Evolutionary conservation across 2,113 vertebrate genomes (phyloP).

Genomic region (Cepphus grylle): DNA sequence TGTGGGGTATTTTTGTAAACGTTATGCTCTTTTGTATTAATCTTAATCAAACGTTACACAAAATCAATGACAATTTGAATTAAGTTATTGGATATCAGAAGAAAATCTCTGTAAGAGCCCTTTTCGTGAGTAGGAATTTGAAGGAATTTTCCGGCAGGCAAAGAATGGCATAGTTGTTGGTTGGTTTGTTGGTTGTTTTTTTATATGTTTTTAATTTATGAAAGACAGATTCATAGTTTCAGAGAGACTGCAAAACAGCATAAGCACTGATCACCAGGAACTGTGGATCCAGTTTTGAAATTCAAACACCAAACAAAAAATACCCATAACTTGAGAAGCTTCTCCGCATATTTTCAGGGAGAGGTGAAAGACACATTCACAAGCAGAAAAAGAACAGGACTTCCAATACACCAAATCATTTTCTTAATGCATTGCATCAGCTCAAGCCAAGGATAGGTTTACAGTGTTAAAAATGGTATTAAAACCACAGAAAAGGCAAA

Average conservation of each 20-base stretch:
- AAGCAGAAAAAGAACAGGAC: neutral
- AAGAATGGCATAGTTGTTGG: neutral
- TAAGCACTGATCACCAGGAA: neutral
- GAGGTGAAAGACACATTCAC: neutral
- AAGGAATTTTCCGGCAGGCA: neutral
- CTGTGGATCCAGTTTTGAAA: neutral
- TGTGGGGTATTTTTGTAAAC: neutral
- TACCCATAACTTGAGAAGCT: neutral
- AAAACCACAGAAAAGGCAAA: neutral
- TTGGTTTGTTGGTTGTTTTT: neutral
- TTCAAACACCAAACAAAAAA: neutral
- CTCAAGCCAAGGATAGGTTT: neutral
- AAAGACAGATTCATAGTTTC: neutral
- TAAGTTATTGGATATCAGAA: neutral
- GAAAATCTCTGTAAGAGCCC: neutral
- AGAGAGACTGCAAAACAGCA: neutral
- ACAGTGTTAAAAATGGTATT: neutral
- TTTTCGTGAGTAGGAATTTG: neutral
- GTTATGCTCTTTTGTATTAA: neutral
- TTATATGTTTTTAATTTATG: neutral
- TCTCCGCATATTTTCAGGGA: neutral
- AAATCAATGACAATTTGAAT: neutral
- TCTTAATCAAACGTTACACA: neutral
- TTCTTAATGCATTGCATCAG: neutral
- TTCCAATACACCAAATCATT: neutral